A percentile compares a stretch with the other conserved stretches of the same genome.
Conservation (phyloP, 2,888 invertebrate species). For the Lacanobia wlatinum region DNA sequence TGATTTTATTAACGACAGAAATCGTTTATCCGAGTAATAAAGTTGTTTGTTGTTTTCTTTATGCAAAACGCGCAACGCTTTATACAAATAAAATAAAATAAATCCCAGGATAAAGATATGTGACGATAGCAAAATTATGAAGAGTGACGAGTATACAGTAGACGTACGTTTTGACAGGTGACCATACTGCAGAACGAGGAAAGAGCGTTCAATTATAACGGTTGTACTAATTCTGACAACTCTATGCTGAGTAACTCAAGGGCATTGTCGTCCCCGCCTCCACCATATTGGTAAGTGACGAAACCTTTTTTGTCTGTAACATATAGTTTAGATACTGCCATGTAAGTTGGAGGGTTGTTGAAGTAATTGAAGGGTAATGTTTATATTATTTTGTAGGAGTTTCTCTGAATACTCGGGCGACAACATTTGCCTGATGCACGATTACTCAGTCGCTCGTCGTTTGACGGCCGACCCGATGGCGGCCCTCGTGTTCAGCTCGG, state of each 20-base stretch:
- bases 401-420: constrained; percentile 93
- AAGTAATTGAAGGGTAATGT: background rate
- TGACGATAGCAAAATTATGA: background rate
- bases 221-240: constrained; percentile 82
- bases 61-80: too few relatives aligned
- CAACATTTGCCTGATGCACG: constrained; percentile 93
- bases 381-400: constrained; percentile 76
- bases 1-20: background rate
- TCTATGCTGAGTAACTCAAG: constrained; percentile 77
- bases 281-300: constrained; percentile 82
- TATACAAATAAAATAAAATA: too few relatives aligned
- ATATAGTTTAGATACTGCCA: too few relatives aligned
- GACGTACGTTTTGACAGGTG: constrained; percentile 72
- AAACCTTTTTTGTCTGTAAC: background rate
- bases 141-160: background rate
- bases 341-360: too few relatives aligned
- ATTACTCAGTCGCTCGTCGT: constrained; percentile 92
- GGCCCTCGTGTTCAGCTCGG: constrained; percentile 93
- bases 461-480: constrained; percentile 80
- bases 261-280: constrained; percentile 77
- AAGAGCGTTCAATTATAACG: constrained; percentile 84
- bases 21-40: background rate
- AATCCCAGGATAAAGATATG: too few relatives aligned
- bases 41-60: too few relatives aligned
- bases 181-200: constrained; percentile 86